phyloP scores from a whole-genome alignment of 2,888 invertebrate species.

The Trichopria drosophilae region DNA sequence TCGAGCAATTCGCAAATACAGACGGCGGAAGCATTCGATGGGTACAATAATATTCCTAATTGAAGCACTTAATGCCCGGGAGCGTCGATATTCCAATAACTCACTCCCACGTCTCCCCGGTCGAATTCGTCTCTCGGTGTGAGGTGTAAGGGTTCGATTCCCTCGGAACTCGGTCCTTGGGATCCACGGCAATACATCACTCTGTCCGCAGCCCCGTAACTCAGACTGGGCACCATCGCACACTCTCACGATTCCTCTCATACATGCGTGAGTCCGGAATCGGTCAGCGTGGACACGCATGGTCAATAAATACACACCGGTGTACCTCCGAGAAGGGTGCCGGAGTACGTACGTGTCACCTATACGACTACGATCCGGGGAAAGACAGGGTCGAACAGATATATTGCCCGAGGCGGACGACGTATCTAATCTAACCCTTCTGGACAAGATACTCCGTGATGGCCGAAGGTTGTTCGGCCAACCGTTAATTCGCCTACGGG shows the following conservation, averaged over 20 bases:
- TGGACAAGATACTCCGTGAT: constrained; percentile 53
- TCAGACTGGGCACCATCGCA: constrained; percentile 38
- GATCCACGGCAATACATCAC: constrained; percentile 56
- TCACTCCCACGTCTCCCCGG: constrained; percentile 43
- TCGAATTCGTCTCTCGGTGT: constrained; percentile 45
- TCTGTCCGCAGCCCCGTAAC: constrained; percentile 58
- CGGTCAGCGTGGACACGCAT: constrained; percentile 37
- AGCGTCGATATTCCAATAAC: constrained; percentile 57
- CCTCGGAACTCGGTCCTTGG: constrained; percentile 49
- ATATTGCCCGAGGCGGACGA: constrained; percentile 52
- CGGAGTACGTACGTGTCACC: no score
- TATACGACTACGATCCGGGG: no score
- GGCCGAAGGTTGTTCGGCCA: constrained; percentile 32
- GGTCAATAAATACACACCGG: constrained; percentile 40
- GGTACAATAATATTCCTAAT: constrained; percentile 47
- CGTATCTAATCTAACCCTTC: constrained; percentile 57
- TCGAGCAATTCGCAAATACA: no score
- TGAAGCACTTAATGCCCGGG: constrained; percentile 53
- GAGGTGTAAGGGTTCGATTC: constrained; percentile 55
- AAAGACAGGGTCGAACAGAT: constrained; percentile 51
- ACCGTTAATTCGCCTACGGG: no score
- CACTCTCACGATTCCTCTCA: constrained; percentile 7
- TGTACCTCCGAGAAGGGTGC: no score
- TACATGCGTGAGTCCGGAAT: constrained; percentile 8
- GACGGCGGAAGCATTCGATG: no score